These are phyloP conservation scores for Menidia beryllina DNA, from an alignment of 2,113 vertebrate species.

Conservation along the genomic window DNA sequence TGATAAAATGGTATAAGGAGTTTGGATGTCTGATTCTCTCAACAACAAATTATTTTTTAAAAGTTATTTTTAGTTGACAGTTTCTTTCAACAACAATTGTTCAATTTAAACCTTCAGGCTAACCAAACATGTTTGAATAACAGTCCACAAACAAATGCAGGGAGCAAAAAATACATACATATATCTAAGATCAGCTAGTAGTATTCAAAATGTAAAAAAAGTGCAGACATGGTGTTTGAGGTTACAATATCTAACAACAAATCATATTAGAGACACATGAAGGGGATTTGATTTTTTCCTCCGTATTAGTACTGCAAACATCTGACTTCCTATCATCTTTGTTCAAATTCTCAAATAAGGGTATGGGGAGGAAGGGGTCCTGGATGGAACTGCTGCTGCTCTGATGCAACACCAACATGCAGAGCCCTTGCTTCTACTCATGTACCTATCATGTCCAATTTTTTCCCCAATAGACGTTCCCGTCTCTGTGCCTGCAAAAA, in stretches of 20 bases:
- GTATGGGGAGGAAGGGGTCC: constrained; percentile 32
- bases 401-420: constrained; percentile 49
- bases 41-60: neutral
- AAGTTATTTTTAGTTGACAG: neutral
- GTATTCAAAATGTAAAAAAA: constrained; percentile 27
- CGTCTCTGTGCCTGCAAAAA: constrained; percentile 47
- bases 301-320: constrained; percentile 65
- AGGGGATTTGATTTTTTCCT: constrained; percentile 56
- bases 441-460: constrained; percentile 83
- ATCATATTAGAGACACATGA: constrained; percentile 65
- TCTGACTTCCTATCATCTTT: constrained; percentile 62
- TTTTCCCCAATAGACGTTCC: constrained; percentile 56
- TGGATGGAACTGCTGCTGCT: constrained; percentile 40
- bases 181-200: neutral
- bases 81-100: neutral
- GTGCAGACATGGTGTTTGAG: constrained; percentile 20
- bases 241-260: constrained; percentile 62
- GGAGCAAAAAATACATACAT: constrained; percentile 6
- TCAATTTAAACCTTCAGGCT: neutral
- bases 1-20: no score
- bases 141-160: constrained; percentile 6
- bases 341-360: constrained; percentile 77
- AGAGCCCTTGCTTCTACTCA: constrained; percentile 60
- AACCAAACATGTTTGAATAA: neutral
- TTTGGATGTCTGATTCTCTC: no score